A percentile compares a stretch with the other conserved stretches of the same genome.
Conservation (phyloP, 1,140 invertebrate species). For the Zaprionus vittiger region DNA sequence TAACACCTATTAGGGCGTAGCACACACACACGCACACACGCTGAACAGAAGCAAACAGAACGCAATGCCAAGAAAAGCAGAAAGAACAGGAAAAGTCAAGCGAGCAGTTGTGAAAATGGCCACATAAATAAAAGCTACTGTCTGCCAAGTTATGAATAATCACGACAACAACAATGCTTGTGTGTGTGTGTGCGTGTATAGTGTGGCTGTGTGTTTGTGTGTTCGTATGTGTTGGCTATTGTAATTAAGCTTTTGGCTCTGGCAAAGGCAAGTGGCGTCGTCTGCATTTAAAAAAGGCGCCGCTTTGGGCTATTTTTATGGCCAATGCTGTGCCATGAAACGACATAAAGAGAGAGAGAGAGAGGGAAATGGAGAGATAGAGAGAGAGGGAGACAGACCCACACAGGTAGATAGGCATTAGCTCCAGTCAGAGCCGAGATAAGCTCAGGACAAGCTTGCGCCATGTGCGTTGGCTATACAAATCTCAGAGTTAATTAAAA, state of each 20-base stretch:
- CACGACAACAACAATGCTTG: conserved; percentile 59
- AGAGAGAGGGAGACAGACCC: neutral
- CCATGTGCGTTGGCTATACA: conserved; percentile 53
- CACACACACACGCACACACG: neutral
- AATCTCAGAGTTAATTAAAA: conserved; percentile 80
- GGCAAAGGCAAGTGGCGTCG: conserved; percentile 35
- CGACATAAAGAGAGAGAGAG: neutral
- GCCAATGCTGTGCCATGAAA: conserved; percentile 68
- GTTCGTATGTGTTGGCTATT: conserved; percentile 32
- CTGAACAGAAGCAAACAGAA: conserved; percentile 1
- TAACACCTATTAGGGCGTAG: conserved; percentile 69
- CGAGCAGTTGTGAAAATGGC: conserved; percentile 65
- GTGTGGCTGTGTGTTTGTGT: conserved; percentile 30
- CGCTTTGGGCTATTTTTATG: conserved; percentile 72
- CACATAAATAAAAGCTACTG: conserved; percentile 74
- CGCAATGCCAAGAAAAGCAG: conserved; percentile 3
- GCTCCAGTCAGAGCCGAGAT: conserved; percentile 43
- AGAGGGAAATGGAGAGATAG: neutral
- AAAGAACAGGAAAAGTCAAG: conserved; percentile 35
- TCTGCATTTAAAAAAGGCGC: conserved; percentile 57
- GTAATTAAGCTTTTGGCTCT: conserved; percentile 65
- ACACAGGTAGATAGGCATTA: conserved; percentile 34
- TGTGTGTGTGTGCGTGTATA: conserved; percentile 1
- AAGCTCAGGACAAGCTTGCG: conserved; percentile 39
- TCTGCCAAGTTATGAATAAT: conserved; percentile 82